These are phyloP conservation scores for Setipinna tenuifilis DNA, from an alignment of 2,797 vertebrate species.

Conservation along the genomic window DNA sequence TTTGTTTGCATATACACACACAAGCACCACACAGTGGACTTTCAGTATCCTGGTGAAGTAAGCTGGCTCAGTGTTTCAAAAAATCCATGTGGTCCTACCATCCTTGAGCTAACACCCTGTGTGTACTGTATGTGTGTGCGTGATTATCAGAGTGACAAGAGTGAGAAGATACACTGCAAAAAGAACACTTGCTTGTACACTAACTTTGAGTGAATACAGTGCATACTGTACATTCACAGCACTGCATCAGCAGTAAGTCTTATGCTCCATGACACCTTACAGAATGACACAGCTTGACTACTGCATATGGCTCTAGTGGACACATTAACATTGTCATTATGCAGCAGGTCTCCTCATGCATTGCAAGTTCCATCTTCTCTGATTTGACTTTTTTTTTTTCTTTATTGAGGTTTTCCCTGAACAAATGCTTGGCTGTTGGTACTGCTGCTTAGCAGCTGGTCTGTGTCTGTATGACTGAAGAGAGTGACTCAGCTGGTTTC, in stretches of 20 bases:
- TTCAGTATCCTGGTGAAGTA: neutral
- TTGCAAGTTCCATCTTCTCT: neutral
- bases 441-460: neutral
- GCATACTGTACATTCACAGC: neutral
- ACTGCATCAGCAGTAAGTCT: neutral
- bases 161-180: neutral
- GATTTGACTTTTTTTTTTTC: neutral
- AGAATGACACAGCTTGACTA: neutral
- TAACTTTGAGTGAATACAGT: neutral
- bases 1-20: neutral
- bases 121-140: neutral
- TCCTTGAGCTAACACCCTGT: neutral
- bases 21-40: neutral
- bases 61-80: neutral
- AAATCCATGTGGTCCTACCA: neutral
- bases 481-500: neutral
- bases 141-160: no score
- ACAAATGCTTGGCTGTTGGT: neutral
- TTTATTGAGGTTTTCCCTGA: neutral
- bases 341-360: neutral
- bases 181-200: neutral
- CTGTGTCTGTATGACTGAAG: neutral
- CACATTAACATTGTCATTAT: neutral
- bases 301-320: neutral
- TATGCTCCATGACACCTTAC: neutral